phyloP scores from a whole-genome alignment of 2,113 vertebrate species.

The Ceratotherium simum region DNA sequence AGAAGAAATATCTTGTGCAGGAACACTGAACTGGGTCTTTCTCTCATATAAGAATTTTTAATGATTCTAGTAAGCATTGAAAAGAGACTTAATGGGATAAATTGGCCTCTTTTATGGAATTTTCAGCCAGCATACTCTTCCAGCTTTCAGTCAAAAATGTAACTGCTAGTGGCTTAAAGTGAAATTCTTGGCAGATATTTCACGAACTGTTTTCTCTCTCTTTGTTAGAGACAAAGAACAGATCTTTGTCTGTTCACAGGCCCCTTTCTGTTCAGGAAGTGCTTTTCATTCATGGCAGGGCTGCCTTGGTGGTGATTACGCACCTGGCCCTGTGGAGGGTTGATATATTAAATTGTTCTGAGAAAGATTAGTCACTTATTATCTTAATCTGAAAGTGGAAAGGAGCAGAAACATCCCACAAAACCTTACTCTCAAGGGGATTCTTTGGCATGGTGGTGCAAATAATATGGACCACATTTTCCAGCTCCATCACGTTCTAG shows the following conservation, averaged over 20 bases:
- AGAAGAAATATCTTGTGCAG: constrained; percentile 52
- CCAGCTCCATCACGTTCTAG: neutral
- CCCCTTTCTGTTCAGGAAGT: neutral
- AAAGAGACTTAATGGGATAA: constrained; percentile 55
- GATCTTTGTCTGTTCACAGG: neutral
- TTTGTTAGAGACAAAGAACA: constrained; percentile 46
- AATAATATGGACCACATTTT: neutral
- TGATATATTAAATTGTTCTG: neutral
- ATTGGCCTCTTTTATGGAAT: constrained; percentile 59
- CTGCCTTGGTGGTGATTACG: neutral
- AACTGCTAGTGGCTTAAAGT: constrained; percentile 51
- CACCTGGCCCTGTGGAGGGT: neutral
- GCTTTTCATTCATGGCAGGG: neutral
- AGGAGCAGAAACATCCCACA: neutral
- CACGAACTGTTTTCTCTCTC: neutral
- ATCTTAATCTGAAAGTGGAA: neutral
- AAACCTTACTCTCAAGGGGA: neutral
- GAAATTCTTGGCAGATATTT: constrained; percentile 68
- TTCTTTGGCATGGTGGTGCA: neutral
- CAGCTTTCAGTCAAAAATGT: constrained; percentile 40
- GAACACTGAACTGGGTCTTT: constrained; percentile 57
- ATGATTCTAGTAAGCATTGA: constrained; percentile 51
- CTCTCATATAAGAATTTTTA: constrained; percentile 57
- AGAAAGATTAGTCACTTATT: constrained; percentile 5
- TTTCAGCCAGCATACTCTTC: constrained; percentile 47